Evolutionary conservation across 2,797 vertebrate species (phyloP).

Genomic region (Etheostoma nigrum): DNA sequence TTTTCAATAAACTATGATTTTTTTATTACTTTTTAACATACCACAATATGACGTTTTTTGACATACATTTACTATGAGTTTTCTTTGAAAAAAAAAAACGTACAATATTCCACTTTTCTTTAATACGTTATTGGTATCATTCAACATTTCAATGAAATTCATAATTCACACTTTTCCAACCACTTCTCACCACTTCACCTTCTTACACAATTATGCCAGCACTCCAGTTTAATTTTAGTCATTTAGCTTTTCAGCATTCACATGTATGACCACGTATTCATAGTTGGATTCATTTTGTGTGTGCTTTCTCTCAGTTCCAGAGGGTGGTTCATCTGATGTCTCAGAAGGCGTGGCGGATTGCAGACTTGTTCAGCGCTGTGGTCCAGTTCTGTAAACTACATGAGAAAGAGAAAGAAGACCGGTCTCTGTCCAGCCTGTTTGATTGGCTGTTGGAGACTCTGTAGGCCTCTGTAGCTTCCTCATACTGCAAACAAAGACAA

Average conservation of each 20-base stretch:
- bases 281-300: conserved; percentile 13
- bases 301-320: conserved; percentile 87
- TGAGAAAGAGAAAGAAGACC: conserved; percentile 78
- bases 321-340: conserved; percentile 91
- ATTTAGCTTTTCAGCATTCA: too few relatives aligned
- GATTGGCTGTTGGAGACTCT: conserved; percentile 94
- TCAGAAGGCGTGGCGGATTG: conserved; percentile 92
- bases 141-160: too few relatives aligned
- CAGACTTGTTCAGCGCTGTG: conserved; percentile 92
- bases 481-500: conserved; percentile 31
- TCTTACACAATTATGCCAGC: too few relatives aligned
- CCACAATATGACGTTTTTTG: background rate
- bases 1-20: too few relatives aligned
- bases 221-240: too few relatives aligned
- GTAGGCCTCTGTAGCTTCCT: conserved; percentile 70
- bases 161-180: too few relatives aligned
- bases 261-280: background rate
- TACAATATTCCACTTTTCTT: too few relatives aligned
- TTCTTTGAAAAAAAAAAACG: too few relatives aligned
- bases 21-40: background rate
- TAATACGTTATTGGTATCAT: too few relatives aligned
- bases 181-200: too few relatives aligned
- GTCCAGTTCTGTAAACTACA: conserved; percentile 92
- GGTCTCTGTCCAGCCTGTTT: conserved; percentile 88
- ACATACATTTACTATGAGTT: too few relatives aligned